Base-by-base conservation (phyloP, 2,888 invertebrate genomes). In the Sminthurides aquaticus region DNA sequence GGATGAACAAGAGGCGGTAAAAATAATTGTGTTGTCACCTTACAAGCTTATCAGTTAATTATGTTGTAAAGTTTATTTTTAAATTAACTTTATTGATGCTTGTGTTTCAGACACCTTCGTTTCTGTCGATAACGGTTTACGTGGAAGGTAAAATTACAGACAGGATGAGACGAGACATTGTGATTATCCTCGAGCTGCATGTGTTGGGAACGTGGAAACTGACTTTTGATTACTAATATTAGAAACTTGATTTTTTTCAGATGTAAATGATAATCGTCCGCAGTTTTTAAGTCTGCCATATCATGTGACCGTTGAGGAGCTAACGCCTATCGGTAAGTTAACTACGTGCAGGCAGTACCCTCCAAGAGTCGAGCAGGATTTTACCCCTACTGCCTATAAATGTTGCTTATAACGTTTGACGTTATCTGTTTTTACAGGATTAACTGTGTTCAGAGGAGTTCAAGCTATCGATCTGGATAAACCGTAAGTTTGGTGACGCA, bases 141-240 rank as follows among this genome's bases (percentile, higher is more conserved):
- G 88, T 92, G 3, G 91, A 91, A 78, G 91, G 92, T 77, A 83
- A 86, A 1, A n/a, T n/a, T n/a, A n/a, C n/a, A n/a, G n/a, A n/a
- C 5, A 57, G n/a, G n/a, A n/a, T n/a, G n/a, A n/a, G n/a, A n/a
- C n/a, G n/a, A n/a, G n/a, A n/a, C n/a, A n/a, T n/a, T n/a, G n/a
- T n/a, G n/a, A n/a, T n/a, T n/a, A n/a, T n/a, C n/a, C n/a, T n/a
- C n/a, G n/a, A n/a, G n/a, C n/a, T n/a, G n/a, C n/a, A n/a, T n/a
- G n/a, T n/a, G n/a, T n/a, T n/a, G n/a, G n/a, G n/a, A n/a, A n/a
- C n/a, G n/a, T n/a, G n/a, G n/a, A n/a, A n/a, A n/a, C n/a, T n/a
- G n/a, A n/a, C n/a, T n/a, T n/a, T n/a, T n/a, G n/a, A n/a, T n/a
- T n/a, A n/a, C n/a, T n/a, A n/a, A n/a, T n/a, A n/a, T n/a, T n/a